phyloP scores from a whole-genome alignment of 2,113 vertebrate species.

The Chionomys nivalis region DNA sequence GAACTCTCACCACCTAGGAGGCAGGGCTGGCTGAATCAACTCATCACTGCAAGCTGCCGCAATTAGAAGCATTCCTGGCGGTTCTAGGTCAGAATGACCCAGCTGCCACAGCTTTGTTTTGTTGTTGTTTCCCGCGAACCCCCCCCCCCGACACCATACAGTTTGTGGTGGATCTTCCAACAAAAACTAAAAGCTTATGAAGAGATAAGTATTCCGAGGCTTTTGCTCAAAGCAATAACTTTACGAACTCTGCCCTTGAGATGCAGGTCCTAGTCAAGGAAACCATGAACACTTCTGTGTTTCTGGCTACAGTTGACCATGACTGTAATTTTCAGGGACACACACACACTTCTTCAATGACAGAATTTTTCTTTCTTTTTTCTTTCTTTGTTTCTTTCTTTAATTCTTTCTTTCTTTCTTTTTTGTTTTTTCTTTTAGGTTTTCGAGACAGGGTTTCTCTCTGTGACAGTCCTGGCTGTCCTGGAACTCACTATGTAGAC shows the following conservation, averaged over 20 bases:
- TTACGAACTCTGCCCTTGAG: background rate
- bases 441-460: background rate
- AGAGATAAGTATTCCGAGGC: background rate
- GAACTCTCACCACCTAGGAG: background rate
- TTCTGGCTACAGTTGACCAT: background rate
- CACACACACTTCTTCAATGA: background rate
- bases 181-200: slow-evolving; percentile 45
- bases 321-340: background rate
- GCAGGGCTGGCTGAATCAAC: background rate
- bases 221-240: background rate
- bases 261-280: background rate
- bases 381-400: too few relatives aligned
- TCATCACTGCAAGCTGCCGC: background rate
- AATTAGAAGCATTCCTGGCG: slow-evolving; percentile 36
- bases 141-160: background rate
- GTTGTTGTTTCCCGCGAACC: background rate
- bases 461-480: background rate
- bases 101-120: background rate
- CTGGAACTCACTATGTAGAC: background rate
- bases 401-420: too few relatives aligned
- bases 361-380: background rate
- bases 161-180: slow-evolving; percentile 9
- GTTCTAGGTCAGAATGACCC: slow-evolving; percentile 73
- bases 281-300: background rate
- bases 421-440: too few relatives aligned